Percentiles rank a stretch among this genome's conserved stretches.
phyloP scores from a whole-genome alignment of 2,797 vertebrate species.

The Myotis vivesi region DNA sequence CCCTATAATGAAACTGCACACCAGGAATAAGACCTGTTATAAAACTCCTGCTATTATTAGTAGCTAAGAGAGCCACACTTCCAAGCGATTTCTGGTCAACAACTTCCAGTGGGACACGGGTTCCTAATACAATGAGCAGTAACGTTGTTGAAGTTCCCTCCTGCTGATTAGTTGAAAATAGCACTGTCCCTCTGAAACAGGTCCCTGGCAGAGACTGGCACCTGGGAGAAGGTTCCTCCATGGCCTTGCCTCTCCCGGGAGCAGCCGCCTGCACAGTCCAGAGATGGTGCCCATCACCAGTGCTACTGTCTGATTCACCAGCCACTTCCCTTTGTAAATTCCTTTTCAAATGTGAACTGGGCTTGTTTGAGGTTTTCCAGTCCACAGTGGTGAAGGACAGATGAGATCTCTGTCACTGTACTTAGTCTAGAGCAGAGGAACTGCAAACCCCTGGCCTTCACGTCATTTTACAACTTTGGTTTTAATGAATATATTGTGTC shows the following conservation, averaged over 20 bases:
- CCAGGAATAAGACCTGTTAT: slow-evolving; percentile 8
- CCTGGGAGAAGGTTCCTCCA: not conserved
- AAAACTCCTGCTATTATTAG: slow-evolving; percentile 52
- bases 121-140: slow-evolving; percentile 49
- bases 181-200: not conserved
- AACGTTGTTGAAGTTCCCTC: not conserved
- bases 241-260: not conserved
- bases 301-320: not conserved
- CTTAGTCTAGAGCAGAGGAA: slow-evolving; percentile 1
- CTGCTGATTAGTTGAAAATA: not conserved
- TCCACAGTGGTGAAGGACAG: not conserved
- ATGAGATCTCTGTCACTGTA: not conserved
- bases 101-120: not conserved
- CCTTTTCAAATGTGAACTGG: not conserved
- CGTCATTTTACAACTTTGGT: slow-evolving; percentile 21
- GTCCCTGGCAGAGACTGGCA: not conserved
- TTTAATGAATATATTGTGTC: not conserved
- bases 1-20: not conserved
- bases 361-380: not conserved
- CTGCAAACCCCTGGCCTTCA: not conserved
- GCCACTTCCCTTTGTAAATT: not conserved
- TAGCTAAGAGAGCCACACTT: slow-evolving; percentile 41
- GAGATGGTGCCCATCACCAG: not conserved
- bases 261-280: not conserved
- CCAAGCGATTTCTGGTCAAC: slow-evolving; percentile 47